Evolutionary conservation across 1,140 invertebrate genomes (phyloP).

Genomic region (Asobara japonica): DNA sequence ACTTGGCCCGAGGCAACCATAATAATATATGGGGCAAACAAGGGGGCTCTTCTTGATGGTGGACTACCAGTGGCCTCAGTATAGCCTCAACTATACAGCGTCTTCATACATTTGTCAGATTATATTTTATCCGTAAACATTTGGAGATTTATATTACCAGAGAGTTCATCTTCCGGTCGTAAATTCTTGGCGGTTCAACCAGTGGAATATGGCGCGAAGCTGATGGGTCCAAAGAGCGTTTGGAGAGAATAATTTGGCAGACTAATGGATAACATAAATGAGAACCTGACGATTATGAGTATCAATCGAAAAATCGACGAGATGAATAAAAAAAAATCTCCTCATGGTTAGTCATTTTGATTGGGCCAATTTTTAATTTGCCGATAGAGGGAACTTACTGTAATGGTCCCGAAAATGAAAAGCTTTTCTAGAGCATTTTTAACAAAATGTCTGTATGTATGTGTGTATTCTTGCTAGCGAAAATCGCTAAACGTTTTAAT

Average conservation of each 20-base stretch:
- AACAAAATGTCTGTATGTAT: no score
- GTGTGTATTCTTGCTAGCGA: no score
- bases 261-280: not conserved
- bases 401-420: no score
- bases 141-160: conserved; percentile 6
- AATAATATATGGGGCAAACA: conserved; percentile 45
- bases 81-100: conserved; percentile 4
- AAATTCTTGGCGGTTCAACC: not conserved
- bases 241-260: not conserved
- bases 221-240: not conserved
- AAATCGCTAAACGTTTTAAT: no score
- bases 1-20: conserved; percentile 33
- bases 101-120: conserved; percentile 42
- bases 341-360: no score
- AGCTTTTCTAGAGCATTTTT: no score
- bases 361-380: no score
- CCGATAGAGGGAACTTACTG: no score
- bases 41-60: conserved; percentile 38
- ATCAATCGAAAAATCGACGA: no score
- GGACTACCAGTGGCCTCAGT: conserved; percentile 36
- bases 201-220: not conserved
- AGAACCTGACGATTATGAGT: not conserved
- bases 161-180: conserved; percentile 29
- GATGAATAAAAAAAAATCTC: no score
- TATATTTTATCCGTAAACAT: conserved; percentile 51